These are phyloP conservation scores for Polia nebulosa DNA, from an alignment of 2,888 invertebrate species.

Conservation along the genomic window DNA sequence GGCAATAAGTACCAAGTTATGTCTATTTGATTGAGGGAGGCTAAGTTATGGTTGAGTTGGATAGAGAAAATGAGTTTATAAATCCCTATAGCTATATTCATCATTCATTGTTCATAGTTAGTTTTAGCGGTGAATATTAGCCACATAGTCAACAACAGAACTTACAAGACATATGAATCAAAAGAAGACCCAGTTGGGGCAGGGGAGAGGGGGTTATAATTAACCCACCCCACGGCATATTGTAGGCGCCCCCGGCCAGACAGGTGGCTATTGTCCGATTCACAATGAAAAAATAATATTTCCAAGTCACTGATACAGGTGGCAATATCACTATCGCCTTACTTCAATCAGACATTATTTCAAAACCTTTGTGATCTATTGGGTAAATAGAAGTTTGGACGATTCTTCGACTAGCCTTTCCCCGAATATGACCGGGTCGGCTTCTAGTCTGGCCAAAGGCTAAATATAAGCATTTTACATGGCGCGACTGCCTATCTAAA, in stretches of 20 bases:
- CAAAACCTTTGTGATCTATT: not conserved
- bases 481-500: not conserved
- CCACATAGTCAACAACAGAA: slow-evolving; percentile 3
- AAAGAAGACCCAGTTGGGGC: not conserved
- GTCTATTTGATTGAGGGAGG: too few relatives aligned
- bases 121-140: not conserved
- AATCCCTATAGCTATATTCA: too few relatives aligned
- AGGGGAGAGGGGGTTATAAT: slow-evolving; percentile 30
- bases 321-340: slow-evolving; percentile 15
- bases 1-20: too few relatives aligned
- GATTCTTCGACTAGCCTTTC: too few relatives aligned
- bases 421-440: not conserved
- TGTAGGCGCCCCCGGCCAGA: slow-evolving; percentile 24
- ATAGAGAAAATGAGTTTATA: too few relatives aligned
- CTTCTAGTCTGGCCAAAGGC: not conserved
- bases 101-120: too few relatives aligned
- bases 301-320: slow-evolving; percentile 37
- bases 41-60: too few relatives aligned
- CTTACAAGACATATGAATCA: slow-evolving; percentile 34
- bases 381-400: not conserved
- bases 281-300: slow-evolving; percentile 46
- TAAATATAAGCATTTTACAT: not conserved
- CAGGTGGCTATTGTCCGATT: slow-evolving; percentile 47
- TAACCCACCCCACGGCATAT: slow-evolving; percentile 44
- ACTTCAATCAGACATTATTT: slow-evolving; percentile 10